A percentile compares a stretch with the other conserved stretches of the same genome.
phyloP scores from a whole-genome alignment of 2,113 vertebrate species.

The Malurus cyaneus region DNA sequence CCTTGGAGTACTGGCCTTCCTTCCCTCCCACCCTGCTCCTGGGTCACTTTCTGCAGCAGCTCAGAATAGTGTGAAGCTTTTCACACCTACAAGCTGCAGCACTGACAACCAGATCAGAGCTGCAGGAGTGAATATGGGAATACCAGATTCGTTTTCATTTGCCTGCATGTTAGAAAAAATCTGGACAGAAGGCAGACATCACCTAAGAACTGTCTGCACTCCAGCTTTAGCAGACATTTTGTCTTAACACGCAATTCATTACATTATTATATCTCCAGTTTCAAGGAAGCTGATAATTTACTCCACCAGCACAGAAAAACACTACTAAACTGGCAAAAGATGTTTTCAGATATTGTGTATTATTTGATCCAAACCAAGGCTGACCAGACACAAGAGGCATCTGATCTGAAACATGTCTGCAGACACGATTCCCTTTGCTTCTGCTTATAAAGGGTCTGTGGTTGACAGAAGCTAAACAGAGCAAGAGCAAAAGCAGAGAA shows the following conservation, averaged over 20 bases:
- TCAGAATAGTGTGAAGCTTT: neutral
- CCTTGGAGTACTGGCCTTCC: neutral
- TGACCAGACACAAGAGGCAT: accelerated
- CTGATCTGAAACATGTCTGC: neutral
- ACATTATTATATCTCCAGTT: neutral
- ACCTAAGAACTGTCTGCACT: neutral
- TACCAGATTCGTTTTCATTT: accelerated
- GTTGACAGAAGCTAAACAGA: neutral
- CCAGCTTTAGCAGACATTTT: accelerated
- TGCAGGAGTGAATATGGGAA: neutral
- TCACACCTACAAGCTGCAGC: accelerated
- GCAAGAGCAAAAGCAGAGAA: neutral
- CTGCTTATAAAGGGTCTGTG: neutral
- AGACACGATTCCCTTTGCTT: neutral
- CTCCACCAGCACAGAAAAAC: neutral
- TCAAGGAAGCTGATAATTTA: neutral
- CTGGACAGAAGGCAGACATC: neutral
- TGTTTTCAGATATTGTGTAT: neutral
- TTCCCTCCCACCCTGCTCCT: neutral
- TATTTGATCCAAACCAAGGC: neutral
- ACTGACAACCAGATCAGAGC: neutral
- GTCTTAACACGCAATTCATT: neutral
- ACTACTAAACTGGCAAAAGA: neutral
- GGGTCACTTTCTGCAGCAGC: neutral
- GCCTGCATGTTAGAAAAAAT: neutral